Percentiles rank a stretch among this genome's conserved stretches.
These are phyloP conservation scores for Tapirus indicus DNA, from an alignment of 2,797 vertebrate genomes.

Conservation along the genomic window DNA sequence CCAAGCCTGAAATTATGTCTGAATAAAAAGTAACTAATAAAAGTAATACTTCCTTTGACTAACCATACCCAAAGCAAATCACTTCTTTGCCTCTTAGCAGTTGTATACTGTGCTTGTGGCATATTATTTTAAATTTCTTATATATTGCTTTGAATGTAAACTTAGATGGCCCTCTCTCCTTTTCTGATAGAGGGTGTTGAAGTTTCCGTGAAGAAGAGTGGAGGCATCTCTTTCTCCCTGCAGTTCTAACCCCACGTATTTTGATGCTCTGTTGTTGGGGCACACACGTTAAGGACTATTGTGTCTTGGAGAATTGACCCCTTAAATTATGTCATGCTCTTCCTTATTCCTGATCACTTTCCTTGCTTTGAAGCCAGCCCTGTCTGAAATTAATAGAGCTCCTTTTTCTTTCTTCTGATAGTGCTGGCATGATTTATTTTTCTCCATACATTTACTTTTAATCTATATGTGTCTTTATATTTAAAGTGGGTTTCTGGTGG, in stretches of 20 bases:
- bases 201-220: not conserved
- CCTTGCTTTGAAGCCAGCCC: not conserved
- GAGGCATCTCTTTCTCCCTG: not conserved
- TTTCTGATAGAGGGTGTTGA: not conserved
- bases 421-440: not conserved
- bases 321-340: not conserved
- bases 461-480: not conserved
- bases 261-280: not conserved
- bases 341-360: not conserved
- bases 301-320: not conserved
- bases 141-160: slow-evolving; percentile 10
- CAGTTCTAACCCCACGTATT: not conserved
- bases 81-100: not conserved
- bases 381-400: not conserved
- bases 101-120: not conserved
- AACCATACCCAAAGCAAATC: not conserved
- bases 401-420: not conserved
- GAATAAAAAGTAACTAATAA: not conserved
- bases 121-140: slow-evolving; percentile 11
- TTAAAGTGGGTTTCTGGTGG: not conserved
- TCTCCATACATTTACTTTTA: not conserved
- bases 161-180: not conserved
- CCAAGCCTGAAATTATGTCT: slow-evolving; percentile 37
- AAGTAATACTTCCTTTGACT: not conserved
- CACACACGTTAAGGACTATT: not conserved